Percentiles rank a stretch among this genome's conserved stretches.
Conservation (phyloP, 2,113 vertebrate genomes). For the Lepidothrix coronata region DNA sequence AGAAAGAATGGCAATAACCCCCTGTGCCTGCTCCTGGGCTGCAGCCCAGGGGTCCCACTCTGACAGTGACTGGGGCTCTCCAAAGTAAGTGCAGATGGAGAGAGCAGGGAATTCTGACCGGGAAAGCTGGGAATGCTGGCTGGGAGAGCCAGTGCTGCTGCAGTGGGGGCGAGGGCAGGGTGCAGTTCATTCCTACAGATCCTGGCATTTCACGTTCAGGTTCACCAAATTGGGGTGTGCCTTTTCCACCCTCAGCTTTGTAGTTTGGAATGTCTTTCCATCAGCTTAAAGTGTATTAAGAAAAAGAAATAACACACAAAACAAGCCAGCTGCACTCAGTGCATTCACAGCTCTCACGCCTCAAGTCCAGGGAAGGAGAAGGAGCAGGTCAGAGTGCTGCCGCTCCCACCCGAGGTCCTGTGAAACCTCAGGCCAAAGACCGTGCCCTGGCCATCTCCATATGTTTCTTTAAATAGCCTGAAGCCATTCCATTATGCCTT, state of each 20-base stretch:
- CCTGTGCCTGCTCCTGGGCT: neutral
- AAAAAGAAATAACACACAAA: no score
- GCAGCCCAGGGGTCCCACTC: neutral
- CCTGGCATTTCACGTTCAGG: fast-evolving
- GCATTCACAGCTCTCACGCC: neutral
- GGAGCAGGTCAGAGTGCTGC: neutral
- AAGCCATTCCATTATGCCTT: neutral
- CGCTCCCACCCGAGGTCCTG: neutral
- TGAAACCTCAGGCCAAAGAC: neutral
- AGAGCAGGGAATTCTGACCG: neutral
- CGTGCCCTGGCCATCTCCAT: neutral
- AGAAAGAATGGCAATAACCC: neutral
- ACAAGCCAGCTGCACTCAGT: neutral
- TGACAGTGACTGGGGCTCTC: neutral
- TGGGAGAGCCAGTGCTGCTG: neutral
- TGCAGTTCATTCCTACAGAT: fast-evolving
- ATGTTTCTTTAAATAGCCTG: neutral
- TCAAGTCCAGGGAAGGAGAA: neutral
- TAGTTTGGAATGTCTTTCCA: neutral
- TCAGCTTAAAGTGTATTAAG: neutral
- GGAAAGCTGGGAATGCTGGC: neutral
- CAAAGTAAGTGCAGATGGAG: neutral
- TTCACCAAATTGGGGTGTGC: fast-evolving
- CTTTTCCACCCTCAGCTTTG: neutral
- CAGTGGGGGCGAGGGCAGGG: neutral